phyloP scores from a whole-genome alignment of 2,113 vertebrate genomes.

The Mionectes macconnelli region DNA sequence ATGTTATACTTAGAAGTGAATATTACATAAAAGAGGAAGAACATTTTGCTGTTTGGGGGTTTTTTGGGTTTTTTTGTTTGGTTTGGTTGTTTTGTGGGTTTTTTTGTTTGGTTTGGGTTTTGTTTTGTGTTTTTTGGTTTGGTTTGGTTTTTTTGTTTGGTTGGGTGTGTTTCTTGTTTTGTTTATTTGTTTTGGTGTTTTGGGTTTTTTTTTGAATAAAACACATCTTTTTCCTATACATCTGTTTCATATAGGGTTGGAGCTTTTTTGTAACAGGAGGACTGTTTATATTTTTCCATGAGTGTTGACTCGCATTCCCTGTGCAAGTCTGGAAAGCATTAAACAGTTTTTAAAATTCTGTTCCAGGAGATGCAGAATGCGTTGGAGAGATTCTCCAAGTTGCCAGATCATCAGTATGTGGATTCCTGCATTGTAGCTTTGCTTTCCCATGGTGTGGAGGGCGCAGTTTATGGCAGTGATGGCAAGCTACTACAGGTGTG shows the following conservation, averaged over 20 bases:
- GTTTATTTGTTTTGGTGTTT: too few species aligned
- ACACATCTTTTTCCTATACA: accelerated
- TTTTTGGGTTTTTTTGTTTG: background rate
- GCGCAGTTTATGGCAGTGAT: slow-evolving; percentile 89
- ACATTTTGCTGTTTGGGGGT: background rate
- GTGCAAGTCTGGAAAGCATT: background rate
- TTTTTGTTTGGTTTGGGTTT: too few species aligned
- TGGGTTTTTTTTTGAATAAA: background rate
- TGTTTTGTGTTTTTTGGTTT: too few species aligned
- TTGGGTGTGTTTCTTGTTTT: background rate
- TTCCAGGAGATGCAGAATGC: slow-evolving; percentile 83
- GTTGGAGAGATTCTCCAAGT: slow-evolving; percentile 81
- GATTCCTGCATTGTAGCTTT: slow-evolving; percentile 90
- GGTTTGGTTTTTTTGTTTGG: too few species aligned
- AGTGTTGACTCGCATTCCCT: background rate
- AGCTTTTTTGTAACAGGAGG: background rate
- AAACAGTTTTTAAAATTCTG: background rate
- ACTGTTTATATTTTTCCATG: background rate
- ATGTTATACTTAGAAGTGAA: background rate
- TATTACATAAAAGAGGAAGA: background rate
- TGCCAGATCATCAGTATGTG: slow-evolving; percentile 70
- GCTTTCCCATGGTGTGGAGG: slow-evolving; percentile 93
- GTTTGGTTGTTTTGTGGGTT: too few species aligned
- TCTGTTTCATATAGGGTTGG: background rate
- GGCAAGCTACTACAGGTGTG: slow-evolving; percentile 86